Base-by-base conservation (phyloP, 2,888 invertebrate species). In the Gibbula magus region DNA sequence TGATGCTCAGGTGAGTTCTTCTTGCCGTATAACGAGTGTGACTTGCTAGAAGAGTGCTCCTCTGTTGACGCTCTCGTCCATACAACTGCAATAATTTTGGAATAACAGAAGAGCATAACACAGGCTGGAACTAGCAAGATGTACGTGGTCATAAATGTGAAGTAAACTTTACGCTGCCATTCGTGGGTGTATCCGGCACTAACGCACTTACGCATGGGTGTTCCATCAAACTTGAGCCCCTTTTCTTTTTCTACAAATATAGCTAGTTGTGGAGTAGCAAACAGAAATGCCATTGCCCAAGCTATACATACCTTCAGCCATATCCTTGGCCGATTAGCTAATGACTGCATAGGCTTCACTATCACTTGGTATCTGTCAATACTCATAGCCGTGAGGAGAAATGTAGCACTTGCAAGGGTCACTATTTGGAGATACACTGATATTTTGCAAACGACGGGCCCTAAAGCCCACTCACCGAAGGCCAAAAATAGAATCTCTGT, bases 161-260 rank as follows among this genome's bases (percentile, higher is more conserved):
- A 92, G 86, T 93, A 93, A 7, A 93, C 85, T 83, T 93, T 93
- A 3, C 93, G 87, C 83, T 93, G 93, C 93, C 93, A 93, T 61
- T 88, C 86, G 0, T 90, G 91, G 22, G 93, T 92, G 86, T 93
- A 93, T 16, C 93, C 93, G 2, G 86, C 85, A 83, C 93, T 93
- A 73, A 87, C 84, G 83, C 93, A 93, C 76, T 88, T 84, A 79
- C 90, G 89, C n/a, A 89, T 86, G 0, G 88, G 83, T 7, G 85
- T 85, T 0, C 92, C 92, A 67, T 92, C 91, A 3, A 86, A 84
- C 61, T 89, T 87, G 18, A 73, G 74, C 2, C 88, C 89, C 39
- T 87, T 86, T 70, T 89, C 86, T 20, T 90, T 91, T 88, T 93
- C 91, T 7, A 92, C 90, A 84, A 93, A 93, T 53, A 93, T 93